phyloP scores from a whole-genome alignment of 2,888 invertebrate species.

The Morpho achilles region DNA sequence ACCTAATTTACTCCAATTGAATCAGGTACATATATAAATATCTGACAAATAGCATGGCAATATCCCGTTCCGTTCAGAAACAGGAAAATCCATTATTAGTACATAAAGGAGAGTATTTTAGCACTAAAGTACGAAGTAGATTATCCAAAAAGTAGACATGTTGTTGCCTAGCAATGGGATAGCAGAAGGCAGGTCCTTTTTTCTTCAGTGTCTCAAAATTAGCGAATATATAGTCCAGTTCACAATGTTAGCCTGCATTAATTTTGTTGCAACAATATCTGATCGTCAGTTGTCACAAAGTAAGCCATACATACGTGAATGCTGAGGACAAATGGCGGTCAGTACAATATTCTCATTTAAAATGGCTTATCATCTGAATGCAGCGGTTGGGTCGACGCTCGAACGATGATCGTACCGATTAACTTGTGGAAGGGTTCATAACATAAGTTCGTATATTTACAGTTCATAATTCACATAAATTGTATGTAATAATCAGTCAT shows the following conservation, averaged over 20 bases:
- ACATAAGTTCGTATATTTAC: slow-evolving; percentile 25
- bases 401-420: slow-evolving; percentile 52
- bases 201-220: slow-evolving; percentile 15
- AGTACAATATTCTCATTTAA: slow-evolving; percentile 63
- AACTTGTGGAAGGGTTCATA: slow-evolving; percentile 35
- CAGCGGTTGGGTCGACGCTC: slow-evolving; percentile 57
- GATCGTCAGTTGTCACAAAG: slow-evolving; percentile 43
- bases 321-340: slow-evolving; percentile 49
- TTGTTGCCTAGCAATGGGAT: no score
- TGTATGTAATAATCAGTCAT: no score
- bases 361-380: slow-evolving; percentile 50
- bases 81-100: no score
- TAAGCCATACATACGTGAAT: slow-evolving; percentile 38
- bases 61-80: no score
- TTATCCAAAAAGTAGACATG: no score
- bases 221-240: slow-evolving; percentile 12
- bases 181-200: no score
- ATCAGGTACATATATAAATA: no score
- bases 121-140: no score
- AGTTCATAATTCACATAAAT: neutral
- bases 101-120: no score
- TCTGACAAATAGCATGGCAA: no score
- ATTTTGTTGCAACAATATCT: slow-evolving; percentile 31
- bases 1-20: no score
- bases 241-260: slow-evolving; percentile 25